Conservation (phyloP, 1,140 invertebrate species). For the Gonioctena quinquepunctata region DNA sequence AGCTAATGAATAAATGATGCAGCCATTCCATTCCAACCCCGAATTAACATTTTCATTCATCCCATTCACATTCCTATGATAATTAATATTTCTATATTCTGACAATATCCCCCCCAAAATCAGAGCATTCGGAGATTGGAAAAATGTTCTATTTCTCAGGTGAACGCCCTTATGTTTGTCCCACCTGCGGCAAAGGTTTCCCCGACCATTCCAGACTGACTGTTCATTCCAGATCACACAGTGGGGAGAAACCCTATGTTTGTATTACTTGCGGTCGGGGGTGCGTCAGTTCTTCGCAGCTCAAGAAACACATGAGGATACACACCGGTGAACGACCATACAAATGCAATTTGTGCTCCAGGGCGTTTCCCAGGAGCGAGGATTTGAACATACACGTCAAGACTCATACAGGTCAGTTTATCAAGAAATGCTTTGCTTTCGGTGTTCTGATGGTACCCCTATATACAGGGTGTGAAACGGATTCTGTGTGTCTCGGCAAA, state of each 20-base stretch:
- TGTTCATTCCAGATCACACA: conserved; percentile 62
- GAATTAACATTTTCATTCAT: neutral
- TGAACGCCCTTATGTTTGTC: conserved; percentile 57
- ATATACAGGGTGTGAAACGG: no score
- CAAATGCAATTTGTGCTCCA: conserved; percentile 46
- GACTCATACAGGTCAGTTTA: conserved; percentile 44
- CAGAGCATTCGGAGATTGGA: no score
- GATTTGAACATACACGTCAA: conserved; percentile 48
- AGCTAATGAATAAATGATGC: no score
- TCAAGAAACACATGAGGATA: conserved; percentile 55
- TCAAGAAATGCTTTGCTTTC: no score
- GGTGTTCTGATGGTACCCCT: no score
- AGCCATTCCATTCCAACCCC: no score
- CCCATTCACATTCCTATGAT: no score
- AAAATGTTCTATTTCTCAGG: conserved; percentile 48
- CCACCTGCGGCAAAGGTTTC: conserved; percentile 58
- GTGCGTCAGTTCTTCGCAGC: conserved; percentile 50
- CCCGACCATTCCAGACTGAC: conserved; percentile 57
- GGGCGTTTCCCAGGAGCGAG: conserved; percentile 48
- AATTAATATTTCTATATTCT: no score
- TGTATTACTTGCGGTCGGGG: conserved; percentile 62
- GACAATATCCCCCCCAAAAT: no score
- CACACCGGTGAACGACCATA: conserved; percentile 54
- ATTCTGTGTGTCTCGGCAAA: no score
- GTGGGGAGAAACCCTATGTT: conserved; percentile 67